Evolutionary conservation across 1,140 invertebrate species (phyloP), one percentile per base, ranked within the genome.

Genomic region (Octopus bimaculoides): DNA sequence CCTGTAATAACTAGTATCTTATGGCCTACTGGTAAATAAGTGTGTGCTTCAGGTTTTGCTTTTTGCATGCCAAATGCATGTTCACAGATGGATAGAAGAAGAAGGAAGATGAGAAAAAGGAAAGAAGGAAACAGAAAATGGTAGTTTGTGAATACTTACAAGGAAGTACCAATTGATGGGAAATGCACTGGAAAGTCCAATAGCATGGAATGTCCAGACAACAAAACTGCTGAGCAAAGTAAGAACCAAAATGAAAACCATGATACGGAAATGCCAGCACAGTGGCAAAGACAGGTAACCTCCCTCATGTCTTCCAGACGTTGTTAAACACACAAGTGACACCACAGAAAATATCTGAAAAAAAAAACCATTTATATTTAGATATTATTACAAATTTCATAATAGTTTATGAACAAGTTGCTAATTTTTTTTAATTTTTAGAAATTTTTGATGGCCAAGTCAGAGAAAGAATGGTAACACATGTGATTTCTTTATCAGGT

Each of bases 201-300:
- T 86, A 17, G 83, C 75, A 69, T 85, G 82, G 5, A 81, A 80
- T 61, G 82, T n/a, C 78, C 83, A 78, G 0, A 83, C 53, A 54
- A 78, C 54, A 4, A 83, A 41, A 74, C 82, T 84, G 66, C 81
- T 82, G 14, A 86, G 80, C 7, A 84, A 56, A n/a, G 84, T 85
- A 54, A 85, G 77, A 2, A 86, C 81, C 5, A 87, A 73, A 0
- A 87, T 83, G 80, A 86, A 87, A 7, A 87, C 55, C 85, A 87
- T 85, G 77, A 85, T 82, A 26, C 86, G 82, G 41, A 85, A 84
- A 78, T 84, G 86, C 86, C 86, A 87, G 69, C 82, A 84, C 1
- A 86, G 79, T 0, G 86, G 86, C 26, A 85, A 76, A 54, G 80
- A 80, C 12, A 85, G 82, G 2, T 84, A 77, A 14, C 84, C 83